Evolutionary conservation across 2,888 invertebrate species (phyloP).

Genomic region (Petrolisthes cinctipes): DNA sequence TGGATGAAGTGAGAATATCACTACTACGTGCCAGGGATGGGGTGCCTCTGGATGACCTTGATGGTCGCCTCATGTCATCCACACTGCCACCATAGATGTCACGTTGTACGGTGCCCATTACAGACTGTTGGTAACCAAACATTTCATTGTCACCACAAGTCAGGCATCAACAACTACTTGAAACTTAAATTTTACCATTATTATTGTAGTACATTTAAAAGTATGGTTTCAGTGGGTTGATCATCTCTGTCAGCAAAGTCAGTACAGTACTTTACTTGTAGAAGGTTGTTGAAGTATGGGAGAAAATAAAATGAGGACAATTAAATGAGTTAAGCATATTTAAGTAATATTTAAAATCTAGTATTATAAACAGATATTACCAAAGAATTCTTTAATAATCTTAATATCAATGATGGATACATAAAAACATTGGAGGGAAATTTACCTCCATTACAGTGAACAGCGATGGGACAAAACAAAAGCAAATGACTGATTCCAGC

Average conservation of each 20-base stretch:
- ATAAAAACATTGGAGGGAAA: neutral
- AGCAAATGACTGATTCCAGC: slow-evolving; percentile 6
- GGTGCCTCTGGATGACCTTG: slow-evolving; percentile 31
- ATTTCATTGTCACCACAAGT: neutral
- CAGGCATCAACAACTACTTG: neutral
- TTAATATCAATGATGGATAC: neutral
- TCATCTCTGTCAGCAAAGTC: no score
- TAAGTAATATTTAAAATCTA: no score
- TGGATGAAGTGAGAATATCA: slow-evolving; percentile 39
- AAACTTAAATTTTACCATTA: no score
- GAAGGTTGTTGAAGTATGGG: no score
- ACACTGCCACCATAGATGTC: slow-evolving; percentile 31
- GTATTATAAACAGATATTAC: no score
- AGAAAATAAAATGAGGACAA: no score
- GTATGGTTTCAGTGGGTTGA: no score
- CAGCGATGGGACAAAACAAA: slow-evolving; percentile 10
- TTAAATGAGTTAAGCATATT: no score
- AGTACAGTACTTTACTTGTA: no score
- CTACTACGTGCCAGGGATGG: slow-evolving; percentile 30
- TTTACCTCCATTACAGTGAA: neutral
- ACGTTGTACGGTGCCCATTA: slow-evolving; percentile 21
- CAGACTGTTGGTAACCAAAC: slow-evolving; percentile 23
- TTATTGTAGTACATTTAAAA: no score
- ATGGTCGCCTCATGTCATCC: neutral
- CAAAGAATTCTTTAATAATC: neutral